Evolutionary conservation across 2,113 vertebrate species (phyloP).

Genomic region (Stigmatopora argus): DNA sequence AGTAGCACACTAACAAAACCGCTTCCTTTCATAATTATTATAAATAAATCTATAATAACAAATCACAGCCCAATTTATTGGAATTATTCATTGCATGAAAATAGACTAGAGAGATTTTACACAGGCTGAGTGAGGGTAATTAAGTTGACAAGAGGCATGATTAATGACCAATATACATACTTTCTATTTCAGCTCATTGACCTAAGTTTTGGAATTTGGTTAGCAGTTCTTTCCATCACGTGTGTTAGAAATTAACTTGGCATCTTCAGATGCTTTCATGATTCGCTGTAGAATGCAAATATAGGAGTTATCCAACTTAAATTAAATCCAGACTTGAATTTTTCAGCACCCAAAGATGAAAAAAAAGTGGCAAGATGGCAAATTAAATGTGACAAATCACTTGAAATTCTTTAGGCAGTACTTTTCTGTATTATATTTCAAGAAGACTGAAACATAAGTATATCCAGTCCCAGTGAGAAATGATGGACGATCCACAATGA

Average conservation of each 20-base stretch:
- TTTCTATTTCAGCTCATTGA: not conserved
- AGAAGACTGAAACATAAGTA: slow-evolving; percentile 12
- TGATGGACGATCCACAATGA: not conserved
- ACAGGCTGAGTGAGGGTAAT: not conserved
- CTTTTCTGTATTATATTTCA: not conserved
- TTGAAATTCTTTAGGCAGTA: not conserved
- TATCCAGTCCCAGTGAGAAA: not conserved
- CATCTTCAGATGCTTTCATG: not conserved
- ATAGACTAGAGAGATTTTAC: not conserved
- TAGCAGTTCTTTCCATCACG: not conserved
- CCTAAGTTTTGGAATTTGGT: not conserved
- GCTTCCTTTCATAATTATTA: not conserved
- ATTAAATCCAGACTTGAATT: slow-evolving; percentile 5
- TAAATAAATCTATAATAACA: not conserved
- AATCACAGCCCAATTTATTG: not conserved
- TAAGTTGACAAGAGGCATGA: not conserved
- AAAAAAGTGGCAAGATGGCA: not conserved
- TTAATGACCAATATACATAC: not conserved
- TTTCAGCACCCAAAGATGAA: not conserved
- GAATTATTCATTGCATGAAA: not conserved
- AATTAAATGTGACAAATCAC: not conserved
- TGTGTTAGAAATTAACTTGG: slow-evolving; percentile 14
- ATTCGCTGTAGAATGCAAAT: not conserved
- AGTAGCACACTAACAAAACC: not conserved
- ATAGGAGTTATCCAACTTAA: not conserved